Percentiles rank a stretch among this genome's conserved stretches.
phyloP scores from a whole-genome alignment of 2,113 vertebrate genomes.

The Mesitornis unicolor region DNA sequence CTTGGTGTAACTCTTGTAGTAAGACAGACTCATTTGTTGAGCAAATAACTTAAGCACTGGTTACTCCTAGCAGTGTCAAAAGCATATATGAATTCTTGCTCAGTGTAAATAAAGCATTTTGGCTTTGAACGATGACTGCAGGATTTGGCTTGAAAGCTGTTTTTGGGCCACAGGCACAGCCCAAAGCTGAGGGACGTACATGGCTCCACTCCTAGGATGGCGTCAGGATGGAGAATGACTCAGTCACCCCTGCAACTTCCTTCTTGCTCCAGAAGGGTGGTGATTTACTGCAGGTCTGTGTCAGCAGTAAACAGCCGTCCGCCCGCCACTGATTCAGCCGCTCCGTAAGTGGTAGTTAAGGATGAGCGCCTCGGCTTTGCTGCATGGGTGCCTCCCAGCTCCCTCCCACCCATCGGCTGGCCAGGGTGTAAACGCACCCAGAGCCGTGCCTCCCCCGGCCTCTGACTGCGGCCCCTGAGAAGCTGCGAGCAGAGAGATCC shows the following conservation, averaged over 20 bases:
- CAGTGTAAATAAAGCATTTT: slow-evolving; percentile 6
- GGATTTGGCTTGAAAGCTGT: slow-evolving; percentile 24
- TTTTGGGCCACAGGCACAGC: background rate
- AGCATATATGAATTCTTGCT: background rate
- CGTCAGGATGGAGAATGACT: slow-evolving; percentile 36
- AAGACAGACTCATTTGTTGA: slow-evolving; percentile 19
- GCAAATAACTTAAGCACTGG: background rate
- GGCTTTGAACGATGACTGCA: background rate
- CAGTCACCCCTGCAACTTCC: slow-evolving; percentile 5
- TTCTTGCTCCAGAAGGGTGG: background rate
- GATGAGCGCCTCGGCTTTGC: background rate
- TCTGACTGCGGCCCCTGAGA: too few relatives aligned
- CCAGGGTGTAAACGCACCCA: too few relatives aligned
- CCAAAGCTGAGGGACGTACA: background rate
- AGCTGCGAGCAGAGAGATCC: background rate
- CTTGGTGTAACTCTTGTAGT: background rate
- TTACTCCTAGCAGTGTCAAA: background rate
- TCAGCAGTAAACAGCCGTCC: background rate
- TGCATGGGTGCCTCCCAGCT: background rate
- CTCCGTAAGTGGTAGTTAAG: background rate
- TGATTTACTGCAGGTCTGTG: slow-evolving; percentile 14
- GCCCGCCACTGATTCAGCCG: background rate
- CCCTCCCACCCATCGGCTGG: background rate
- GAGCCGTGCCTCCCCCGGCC: too few relatives aligned
- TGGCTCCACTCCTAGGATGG: background rate